Evolutionary conservation across 2,797 vertebrate genomes (phyloP).

Genomic region (Paedocypris micromegethes): DNA sequence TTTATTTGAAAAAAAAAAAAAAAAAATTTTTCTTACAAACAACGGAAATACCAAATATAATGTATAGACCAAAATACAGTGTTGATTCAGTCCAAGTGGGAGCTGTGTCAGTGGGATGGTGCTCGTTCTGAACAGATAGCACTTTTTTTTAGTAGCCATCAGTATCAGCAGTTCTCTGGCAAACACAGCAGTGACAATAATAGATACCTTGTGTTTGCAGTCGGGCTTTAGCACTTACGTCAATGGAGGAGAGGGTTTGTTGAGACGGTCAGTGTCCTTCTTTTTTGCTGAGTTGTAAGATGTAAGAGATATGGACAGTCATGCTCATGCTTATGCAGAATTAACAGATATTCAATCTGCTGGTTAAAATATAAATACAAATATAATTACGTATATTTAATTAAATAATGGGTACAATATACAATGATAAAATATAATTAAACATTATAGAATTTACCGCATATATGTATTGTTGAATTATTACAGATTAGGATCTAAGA

Average conservation of each 20-base stretch:
- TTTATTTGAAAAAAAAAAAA: neutral
- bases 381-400: no score
- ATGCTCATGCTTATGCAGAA: neutral
- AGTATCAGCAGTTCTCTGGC: constrained; percentile 31
- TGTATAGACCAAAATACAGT: constrained; percentile 13
- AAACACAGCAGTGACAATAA: constrained; percentile 25
- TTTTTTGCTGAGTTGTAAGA: neutral
- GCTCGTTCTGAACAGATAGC: constrained; percentile 36
- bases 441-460: no score
- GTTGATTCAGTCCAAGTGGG: constrained; percentile 27
- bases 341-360: constrained; percentile 6
- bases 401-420: no score
- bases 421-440: no score
- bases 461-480: no score
- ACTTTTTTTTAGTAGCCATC: constrained; percentile 19
- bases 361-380: neutral
- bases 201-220: constrained; percentile 17
- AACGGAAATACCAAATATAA: constrained; percentile 6
- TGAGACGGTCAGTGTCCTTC: neutral
- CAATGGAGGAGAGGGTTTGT: constrained; percentile 29
- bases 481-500: no score
- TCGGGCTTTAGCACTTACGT: constrained; percentile 26
- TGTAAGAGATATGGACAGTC: constrained; percentile 16
- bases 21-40: neutral
- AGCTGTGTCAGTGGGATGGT: constrained; percentile 31